Conservation (phyloP, 30 jellyfish, hydroid and myxozoan species). For the Turritopsis dohrnii region DNA sequence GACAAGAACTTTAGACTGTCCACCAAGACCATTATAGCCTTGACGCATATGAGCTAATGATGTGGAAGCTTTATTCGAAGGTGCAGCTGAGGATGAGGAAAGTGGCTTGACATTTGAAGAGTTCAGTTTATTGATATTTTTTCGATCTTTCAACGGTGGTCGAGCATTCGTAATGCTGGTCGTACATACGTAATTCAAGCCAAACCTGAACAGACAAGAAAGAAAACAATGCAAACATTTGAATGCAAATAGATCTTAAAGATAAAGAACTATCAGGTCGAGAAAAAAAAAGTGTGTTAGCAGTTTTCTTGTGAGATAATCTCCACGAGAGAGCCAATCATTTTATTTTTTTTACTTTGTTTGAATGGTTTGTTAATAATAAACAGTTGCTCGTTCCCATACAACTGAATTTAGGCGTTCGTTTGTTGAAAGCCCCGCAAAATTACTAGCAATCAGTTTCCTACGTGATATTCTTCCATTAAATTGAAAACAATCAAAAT, state of each 20-base stretch:
- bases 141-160: slow-evolving; percentile 22
- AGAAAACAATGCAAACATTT: too few species aligned
- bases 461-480: too few species aligned
- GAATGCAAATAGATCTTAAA: neutral
- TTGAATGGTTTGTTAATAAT: too few species aligned
- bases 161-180: slow-evolving; percentile 28
- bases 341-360: too few species aligned
- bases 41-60: slow-evolving; percentile 10
- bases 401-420: too few species aligned
- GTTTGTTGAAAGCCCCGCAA: too few species aligned
- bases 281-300: neutral
- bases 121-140: slow-evolving; percentile 10
- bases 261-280: neutral
- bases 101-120: neutral
- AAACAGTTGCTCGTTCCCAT: too few species aligned
- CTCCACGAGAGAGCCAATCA: too few species aligned
- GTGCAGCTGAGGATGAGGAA: neutral
- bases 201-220: slow-evolving; percentile 24
- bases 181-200: slow-evolving; percentile 39
- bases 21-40: slow-evolving; percentile 39
- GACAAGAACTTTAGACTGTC: slow-evolving; percentile 21
- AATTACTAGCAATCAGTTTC: too few species aligned
- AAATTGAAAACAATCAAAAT: too few species aligned
- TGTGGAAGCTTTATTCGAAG: neutral
- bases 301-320: neutral